Base-by-base conservation (phyloP, 2,888 invertebrate species). In the Plemyria rubiginata region DNA sequence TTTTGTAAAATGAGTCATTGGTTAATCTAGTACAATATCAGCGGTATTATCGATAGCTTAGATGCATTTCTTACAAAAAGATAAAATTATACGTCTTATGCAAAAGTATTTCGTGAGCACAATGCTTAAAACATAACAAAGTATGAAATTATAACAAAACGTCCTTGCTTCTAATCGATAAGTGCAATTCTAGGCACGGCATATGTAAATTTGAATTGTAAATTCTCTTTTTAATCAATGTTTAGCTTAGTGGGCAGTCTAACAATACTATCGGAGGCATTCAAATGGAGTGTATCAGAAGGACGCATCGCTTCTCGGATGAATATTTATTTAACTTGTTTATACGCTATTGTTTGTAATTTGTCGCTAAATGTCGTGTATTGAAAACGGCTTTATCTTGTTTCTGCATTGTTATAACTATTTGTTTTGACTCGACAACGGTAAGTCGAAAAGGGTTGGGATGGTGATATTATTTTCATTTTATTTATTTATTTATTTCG, bases 201-300 rank as follows among this genome's bases (percentile, higher is more conserved):
- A 80, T 87, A 91, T 91, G 91, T 84, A 87, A 92, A 92, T 90
- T 72, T 80, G 74, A 65, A 82, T 88, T 88, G 84, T 85, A 88
- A 89, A 89, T 87, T 83, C 80, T 81, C 78, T 83, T 87, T 86
- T 87, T 90, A 92, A 91, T 92, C 91, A 89, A 88, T 86, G 87
- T 86, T 77, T 82, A 80, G 78, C 77, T 77, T 80, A 76, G 78
- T 73, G 67, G 74, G 72, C 57, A 68, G 75, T 73, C 76, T 79
- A 86, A 90, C 90, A 90, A 90, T 90, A 85, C 81, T 90, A 90
- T 90, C 90, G 80, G 84, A 74, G 62, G 79, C 81, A 91, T 91
- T 90, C 86, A 88, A 90, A 89, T 88, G 84, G 75, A 54, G 77
- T 76, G 80, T 90, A 90, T 90, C 90, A 77, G 73, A 67, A 68